Conservation (phyloP, 2,797 vertebrate species). For the Ataeniobius toweri region DNA sequence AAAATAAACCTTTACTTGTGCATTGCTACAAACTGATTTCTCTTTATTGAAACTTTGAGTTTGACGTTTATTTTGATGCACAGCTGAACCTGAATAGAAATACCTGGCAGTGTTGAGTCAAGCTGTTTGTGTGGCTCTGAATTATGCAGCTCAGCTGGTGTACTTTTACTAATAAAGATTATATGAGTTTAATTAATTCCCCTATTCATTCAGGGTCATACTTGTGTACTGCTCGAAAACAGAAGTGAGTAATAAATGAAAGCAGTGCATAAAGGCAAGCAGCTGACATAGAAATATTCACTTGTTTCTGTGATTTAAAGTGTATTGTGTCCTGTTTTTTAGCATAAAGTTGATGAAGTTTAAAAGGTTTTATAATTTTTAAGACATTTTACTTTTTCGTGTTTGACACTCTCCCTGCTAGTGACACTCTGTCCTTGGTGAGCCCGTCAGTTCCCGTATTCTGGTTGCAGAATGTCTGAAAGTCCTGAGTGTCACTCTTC, state of each 20-base stretch:
- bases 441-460: background rate
- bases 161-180: background rate
- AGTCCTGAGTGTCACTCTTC: background rate
- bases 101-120: background rate
- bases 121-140: background rate
- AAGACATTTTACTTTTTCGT: background rate
- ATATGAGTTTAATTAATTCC: background rate
- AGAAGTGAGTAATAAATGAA: background rate
- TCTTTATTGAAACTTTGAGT: background rate
- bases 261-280: background rate
- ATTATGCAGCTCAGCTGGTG: background rate
- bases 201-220: background rate
- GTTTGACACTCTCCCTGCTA: background rate
- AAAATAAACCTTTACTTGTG: background rate
- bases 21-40: background rate
- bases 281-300: background rate
- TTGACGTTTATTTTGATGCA: background rate
- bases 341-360: background rate
- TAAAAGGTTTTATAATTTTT: background rate
- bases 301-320: background rate
- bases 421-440: background rate
- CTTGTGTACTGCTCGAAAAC: background rate
- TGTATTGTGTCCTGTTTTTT: background rate
- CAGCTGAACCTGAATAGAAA: background rate
- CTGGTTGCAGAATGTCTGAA: background rate